Base-by-base conservation (phyloP, 2,888 invertebrate species). In the Allophyes oxyacanthae region DNA sequence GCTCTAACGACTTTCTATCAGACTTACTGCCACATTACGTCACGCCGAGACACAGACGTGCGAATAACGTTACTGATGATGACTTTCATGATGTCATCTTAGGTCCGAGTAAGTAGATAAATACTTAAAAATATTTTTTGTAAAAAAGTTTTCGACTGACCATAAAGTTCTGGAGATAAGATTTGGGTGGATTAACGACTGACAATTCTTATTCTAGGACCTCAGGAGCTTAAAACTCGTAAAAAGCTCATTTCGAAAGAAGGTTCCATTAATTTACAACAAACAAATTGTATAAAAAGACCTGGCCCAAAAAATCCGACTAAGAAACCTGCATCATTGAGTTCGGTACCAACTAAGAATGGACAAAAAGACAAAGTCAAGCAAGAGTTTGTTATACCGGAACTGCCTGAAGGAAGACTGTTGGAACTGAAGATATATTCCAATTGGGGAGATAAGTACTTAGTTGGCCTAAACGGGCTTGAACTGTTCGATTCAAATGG, bases 361-460 rank as follows among this genome's bases (percentile, higher is more conserved):
- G 57, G 66, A 7, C 77, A 78, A 26, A 84, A 81, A 44, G 87
- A 87, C 11, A 88, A 80, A 68, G 55, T 62, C 6, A 89, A 84
- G 59, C 85, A 74, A 52, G 95, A 95, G 75, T 97, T 97, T 83
- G 92, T 96, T 36, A 97, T 97, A 63, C 97, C 97, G 0, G 96
- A 97, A 85, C 88, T 97, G 70, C 97, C 97, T 0, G 89, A 88
- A 63, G 97, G 97, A n/a, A 89, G 94, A 75, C 86, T 95, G 51
- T 81, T 97, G 75, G 94, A 95, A 65, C 89, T 97, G 50, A 95
- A 96, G 83, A 96, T 97, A 67, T 89, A 95, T 54, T 95, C 94
- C 13, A 97, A 97, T 28, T 97, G 97, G 97, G 97, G 97, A 7
- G 97, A 97, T 82, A 95, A 95, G 72, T 95, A 97, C 86, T 96